phyloP scores from a whole-genome alignment of 2,797 vertebrate genomes.

The Apogon talboti region DNA sequence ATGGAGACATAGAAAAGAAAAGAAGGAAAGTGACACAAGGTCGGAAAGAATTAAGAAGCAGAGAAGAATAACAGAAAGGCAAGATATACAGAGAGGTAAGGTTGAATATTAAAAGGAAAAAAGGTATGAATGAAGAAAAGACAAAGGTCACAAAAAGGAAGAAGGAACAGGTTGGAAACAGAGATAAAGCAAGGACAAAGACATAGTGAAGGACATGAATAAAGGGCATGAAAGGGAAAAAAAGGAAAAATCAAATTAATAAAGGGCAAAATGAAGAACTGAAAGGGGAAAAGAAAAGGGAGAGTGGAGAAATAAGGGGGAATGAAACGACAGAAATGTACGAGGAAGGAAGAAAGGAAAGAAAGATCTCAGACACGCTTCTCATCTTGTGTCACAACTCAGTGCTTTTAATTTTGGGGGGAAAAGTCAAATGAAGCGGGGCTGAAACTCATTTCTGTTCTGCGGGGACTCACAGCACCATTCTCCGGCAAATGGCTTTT shows the following conservation, averaged over 20 bases:
- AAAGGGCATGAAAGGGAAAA: not conserved
- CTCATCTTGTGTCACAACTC: constrained; percentile 66
- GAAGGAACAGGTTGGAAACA: not conserved
- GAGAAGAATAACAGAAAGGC: not conserved
- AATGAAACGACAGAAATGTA: not conserved
- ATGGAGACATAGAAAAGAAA: not conserved
- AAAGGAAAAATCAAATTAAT: too few species aligned
- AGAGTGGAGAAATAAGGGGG: not conserved
- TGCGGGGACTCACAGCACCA: constrained; percentile 38
- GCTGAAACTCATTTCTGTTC: constrained; percentile 71
- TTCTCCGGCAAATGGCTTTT: constrained; percentile 63
- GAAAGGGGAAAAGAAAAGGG: not conserved
- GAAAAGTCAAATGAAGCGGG: constrained; percentile 70
- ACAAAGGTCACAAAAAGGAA: not conserved
- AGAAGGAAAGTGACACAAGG: not conserved
- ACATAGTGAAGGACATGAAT: not conserved
- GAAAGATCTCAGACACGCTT: constrained; percentile 17
- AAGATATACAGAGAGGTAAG: not conserved
- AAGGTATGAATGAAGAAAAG: not conserved
- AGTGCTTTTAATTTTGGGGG: constrained; percentile 72
- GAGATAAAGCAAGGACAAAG: not conserved
- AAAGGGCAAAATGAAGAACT: not conserved
- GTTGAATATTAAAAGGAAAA: not conserved
- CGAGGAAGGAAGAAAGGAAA: not conserved
- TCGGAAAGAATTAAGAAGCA: not conserved